Evolutionary conservation across 1,140 invertebrate species (phyloP).

Genomic region (Conus ventricosus): DNA sequence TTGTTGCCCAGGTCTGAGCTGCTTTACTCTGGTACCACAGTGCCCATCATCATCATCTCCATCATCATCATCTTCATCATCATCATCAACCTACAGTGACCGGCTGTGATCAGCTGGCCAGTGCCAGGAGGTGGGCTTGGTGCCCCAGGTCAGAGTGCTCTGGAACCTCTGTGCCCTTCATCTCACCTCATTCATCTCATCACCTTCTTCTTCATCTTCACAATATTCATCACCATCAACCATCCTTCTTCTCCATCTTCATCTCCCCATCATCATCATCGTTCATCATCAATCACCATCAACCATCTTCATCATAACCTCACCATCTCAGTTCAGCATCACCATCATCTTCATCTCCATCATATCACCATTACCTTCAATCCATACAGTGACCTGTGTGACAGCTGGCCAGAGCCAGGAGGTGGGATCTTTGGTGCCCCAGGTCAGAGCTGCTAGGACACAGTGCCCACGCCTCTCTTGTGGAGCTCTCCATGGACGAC

Average conservation of each 20-base stretch:
- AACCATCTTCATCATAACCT: too few relatives aligned
- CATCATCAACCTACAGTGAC: constrained; percentile 44
- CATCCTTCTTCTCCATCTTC: background rate
- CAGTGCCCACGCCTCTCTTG: constrained; percentile 85
- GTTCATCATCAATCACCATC: background rate
- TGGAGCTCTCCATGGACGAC: constrained; percentile 87
- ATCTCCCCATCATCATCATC: background rate
- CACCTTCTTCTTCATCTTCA: too few relatives aligned
- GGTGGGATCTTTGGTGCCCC: constrained; percentile 72
- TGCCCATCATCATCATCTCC: too few relatives aligned
- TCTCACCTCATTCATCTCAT: background rate
- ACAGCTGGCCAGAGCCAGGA: constrained; percentile 84
- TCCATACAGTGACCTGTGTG: constrained; percentile 60
- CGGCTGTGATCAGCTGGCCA: constrained; percentile 81
- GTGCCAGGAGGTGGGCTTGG: constrained; percentile 78
- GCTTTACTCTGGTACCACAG: too few relatives aligned
- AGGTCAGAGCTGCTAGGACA: constrained; percentile 93
- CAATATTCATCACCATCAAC: too few relatives aligned
- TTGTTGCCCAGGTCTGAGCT: too few relatives aligned
- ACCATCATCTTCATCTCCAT: background rate
- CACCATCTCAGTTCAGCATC: too few relatives aligned
- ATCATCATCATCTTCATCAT: too few relatives aligned
- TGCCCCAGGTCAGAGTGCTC: constrained; percentile 51
- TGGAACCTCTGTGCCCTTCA: too few relatives aligned
- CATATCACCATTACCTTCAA: too few relatives aligned